Percentiles rank a stretch among this genome's conserved stretches.
These are phyloP conservation scores for Danio aesculapii DNA, from an alignment of 2,797 vertebrate species.

Conservation along the genomic window DNA sequence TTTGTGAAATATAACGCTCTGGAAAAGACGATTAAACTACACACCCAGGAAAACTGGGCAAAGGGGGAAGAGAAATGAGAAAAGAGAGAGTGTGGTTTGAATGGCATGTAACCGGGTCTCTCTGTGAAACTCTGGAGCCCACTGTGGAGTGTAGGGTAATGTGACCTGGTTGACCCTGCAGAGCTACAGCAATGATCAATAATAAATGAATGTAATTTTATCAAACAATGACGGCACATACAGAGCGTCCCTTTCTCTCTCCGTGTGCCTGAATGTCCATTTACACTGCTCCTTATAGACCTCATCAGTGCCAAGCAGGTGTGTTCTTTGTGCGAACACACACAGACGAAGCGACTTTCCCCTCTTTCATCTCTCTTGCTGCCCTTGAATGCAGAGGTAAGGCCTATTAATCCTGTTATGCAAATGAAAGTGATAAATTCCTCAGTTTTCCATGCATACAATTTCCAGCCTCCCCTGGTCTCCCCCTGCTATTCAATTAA, in stretches of 20 bases:
- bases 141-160: slow-evolving; percentile 32
- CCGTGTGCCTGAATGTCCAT: slow-evolving; percentile 31
- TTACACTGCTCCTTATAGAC: slow-evolving; percentile 36
- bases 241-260: slow-evolving; percentile 42
- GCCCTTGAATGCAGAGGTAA: slow-evolving; percentile 71
- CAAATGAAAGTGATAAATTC: slow-evolving; percentile 75
- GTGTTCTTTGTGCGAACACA: slow-evolving; percentile 60
- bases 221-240: slow-evolving; percentile 51
- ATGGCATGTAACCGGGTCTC: slow-evolving; percentile 14
- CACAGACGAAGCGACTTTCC: slow-evolving; percentile 40
- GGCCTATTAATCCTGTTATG: slow-evolving; percentile 81
- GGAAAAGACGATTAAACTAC: background rate
- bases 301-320: slow-evolving; percentile 66
- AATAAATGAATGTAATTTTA: slow-evolving; percentile 53
- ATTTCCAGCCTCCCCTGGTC: slow-evolving; percentile 63
- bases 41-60: background rate
- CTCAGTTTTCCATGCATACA: slow-evolving; percentile 59
- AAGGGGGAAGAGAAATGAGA: background rate
- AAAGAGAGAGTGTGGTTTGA: slow-evolving; percentile 13
- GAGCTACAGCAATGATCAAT: slow-evolving; percentile 46
- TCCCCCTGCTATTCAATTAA: slow-evolving; percentile 66
- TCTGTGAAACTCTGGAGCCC: slow-evolving; percentile 34
- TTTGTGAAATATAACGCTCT: background rate
- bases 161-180: slow-evolving; percentile 41
- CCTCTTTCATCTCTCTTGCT: slow-evolving; percentile 34